A percentile compares a stretch with the other conserved stretches of the same genome.
These are phyloP conservation scores for Cryptomyrus ogoouensis DNA, from an alignment of 2,113 vertebrate species.

Conservation along the genomic window DNA sequence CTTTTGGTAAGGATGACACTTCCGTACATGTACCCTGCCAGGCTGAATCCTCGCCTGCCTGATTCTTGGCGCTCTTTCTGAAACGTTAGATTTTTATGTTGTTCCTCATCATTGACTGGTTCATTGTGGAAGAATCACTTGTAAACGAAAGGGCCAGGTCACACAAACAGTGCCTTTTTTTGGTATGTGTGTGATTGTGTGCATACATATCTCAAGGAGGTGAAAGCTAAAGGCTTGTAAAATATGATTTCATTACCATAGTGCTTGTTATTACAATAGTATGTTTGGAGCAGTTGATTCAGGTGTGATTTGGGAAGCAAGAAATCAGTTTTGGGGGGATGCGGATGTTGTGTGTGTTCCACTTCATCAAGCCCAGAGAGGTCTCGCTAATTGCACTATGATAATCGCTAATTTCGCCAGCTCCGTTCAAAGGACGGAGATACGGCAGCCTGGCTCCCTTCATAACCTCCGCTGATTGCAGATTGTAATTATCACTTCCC, in stretches of 20 bases:
- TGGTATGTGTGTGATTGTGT: not conserved
- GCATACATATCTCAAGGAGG: not conserved
- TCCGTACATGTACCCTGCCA: not conserved
- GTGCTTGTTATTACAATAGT: not conserved
- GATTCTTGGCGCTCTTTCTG: not conserved
- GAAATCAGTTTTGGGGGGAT: slow-evolving; percentile 3
- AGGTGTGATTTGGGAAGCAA: not conserved
- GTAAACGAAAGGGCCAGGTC: not conserved
- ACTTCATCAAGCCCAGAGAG: slow-evolving; percentile 35
- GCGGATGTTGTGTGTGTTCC: slow-evolving; percentile 23
- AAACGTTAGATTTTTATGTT: not conserved
- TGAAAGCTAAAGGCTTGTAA: not conserved
- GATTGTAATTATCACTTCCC: slow-evolving; percentile 36
- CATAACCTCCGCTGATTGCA: slow-evolving; percentile 39
- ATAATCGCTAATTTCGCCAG: slow-evolving; percentile 25
- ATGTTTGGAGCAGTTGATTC: not conserved
- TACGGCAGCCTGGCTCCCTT: slow-evolving; percentile 21
- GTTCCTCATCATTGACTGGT: not conserved
- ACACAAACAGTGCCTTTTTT: not conserved
- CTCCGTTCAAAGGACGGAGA: slow-evolving; percentile 20
- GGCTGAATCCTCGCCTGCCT: not conserved
- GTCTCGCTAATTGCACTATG: slow-evolving; percentile 31
- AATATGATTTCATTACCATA: not conserved
- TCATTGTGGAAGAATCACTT: not conserved
- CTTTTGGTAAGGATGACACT: not conserved